Evolutionary conservation across 1,140 invertebrate genomes (phyloP), one percentile per base, ranked within the genome.

Genomic region (Mactra quadrangularis): DNA sequence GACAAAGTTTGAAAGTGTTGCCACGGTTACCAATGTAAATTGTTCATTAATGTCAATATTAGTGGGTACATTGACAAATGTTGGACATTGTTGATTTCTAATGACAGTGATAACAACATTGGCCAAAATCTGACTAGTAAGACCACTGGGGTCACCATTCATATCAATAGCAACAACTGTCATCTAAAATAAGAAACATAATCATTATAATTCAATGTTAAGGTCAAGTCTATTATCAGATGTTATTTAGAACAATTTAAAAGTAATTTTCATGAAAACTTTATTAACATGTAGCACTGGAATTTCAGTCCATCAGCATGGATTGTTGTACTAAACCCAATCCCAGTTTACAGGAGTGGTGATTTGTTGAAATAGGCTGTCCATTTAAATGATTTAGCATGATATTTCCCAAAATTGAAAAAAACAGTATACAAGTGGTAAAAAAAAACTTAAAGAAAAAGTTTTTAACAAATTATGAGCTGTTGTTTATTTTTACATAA

Each of bases 81-180:
- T 3, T 9, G 77, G 77, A 45, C 77, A 81, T 15, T 11, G 9
- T 0, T 47, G 11, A 47, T 81, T 81, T 15, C 77, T 33, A 13
- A 31, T 53, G n/a, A 81, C 77, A 1, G 29, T 50, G 7, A 81
- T 81, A 9, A 33, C 60, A 50, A 81, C 53, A 13, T 25, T 53
- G 7, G 55, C 66, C n/a, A 47, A 25, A n/a, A n/a, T 33, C 38
- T 41, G 9, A 33, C 64, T 71, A 2, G 13, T 6, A 9, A 52
- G 41, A 19, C 77, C 77, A 47, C 68, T 64, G 57, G 53, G 1
- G 0, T 47, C 66, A 33, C 77, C 77, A 70, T 70, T 57, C 27
- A 70, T 81, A 38, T 81, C 77, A 31, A 55, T 47, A 15, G 45
- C 41, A 33, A 52, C 33, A 15, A 64, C 47, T 55, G 68, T 81